phyloP scores from a whole-genome alignment of 2,888 invertebrate genomes.

The Bellardia pandia region DNA sequence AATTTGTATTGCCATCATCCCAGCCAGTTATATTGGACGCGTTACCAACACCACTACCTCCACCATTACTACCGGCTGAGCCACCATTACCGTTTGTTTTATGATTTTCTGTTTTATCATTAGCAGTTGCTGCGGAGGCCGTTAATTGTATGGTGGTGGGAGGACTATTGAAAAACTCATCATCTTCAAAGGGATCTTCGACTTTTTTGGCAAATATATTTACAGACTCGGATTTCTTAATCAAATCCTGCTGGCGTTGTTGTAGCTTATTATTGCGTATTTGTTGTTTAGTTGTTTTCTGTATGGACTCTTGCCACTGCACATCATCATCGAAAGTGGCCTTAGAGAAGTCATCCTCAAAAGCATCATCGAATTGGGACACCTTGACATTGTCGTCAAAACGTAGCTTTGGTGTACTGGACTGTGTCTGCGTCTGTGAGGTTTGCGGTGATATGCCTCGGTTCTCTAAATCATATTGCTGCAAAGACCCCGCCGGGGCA shows the following conservation, averaged over 20 bases:
- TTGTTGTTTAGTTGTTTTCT: conserved; percentile 78
- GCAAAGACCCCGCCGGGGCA: conserved; percentile 63
- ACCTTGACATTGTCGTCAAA: conserved; percentile 90
- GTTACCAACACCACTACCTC: conserved; percentile 68
- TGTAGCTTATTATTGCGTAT: conserved; percentile 82
- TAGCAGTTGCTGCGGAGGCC: conserved; percentile 48
- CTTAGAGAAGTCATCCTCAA: conserved; percentile 86
- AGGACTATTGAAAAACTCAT: conserved; percentile 90
- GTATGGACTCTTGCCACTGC: conserved; percentile 76
- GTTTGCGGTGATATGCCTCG: conserved; percentile 70
- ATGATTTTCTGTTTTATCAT: conserved; percentile 58
- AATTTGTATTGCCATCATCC: conserved; percentile 82
- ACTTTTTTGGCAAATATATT: conserved; percentile 94
- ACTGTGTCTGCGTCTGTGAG: conserved; percentile 77
- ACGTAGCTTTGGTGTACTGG: conserved; percentile 83
- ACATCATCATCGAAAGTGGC: conserved; percentile 84
- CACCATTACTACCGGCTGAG: conserved; percentile 10
- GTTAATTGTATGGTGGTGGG: conserved; percentile 41
- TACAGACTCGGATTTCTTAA: conserved; percentile 94
- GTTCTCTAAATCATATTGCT: conserved; percentile 76
- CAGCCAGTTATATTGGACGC: conserved; percentile 73
- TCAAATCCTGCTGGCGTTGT: conserved; percentile 86
- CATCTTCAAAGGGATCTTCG: conserved; percentile 95
- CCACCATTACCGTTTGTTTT: conserved; percentile 66
- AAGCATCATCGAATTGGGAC: conserved; percentile 84